Evolutionary conservation across 1,140 invertebrate species (phyloP).

Genomic region (Tribolium castaneum): DNA sequence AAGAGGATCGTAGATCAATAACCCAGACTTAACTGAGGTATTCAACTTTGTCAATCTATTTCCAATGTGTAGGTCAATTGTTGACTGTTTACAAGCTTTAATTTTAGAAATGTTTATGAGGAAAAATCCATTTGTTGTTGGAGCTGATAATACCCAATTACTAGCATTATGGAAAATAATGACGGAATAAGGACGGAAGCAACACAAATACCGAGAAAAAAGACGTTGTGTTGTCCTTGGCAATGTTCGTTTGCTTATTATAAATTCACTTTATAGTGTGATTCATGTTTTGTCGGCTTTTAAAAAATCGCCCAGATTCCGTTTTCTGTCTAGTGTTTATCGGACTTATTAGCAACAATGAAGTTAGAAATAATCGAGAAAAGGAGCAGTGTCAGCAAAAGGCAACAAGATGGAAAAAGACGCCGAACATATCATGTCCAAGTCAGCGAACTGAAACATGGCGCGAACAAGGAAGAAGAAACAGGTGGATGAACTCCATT

Average conservation of each 20-base stretch:
- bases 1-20: no score
- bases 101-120: no score
- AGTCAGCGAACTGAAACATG: conserved; percentile 28
- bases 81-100: no score
- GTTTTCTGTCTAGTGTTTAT: neutral
- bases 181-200: no score
- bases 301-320: neutral
- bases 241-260: conserved; percentile 11
- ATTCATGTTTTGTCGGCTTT: conserved; percentile 1
- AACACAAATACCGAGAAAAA: neutral
- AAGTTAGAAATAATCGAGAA: neutral
- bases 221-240: conserved; percentile 1
- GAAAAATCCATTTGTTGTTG: no score
- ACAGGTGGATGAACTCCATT: conserved; percentile 43
- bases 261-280: neutral
- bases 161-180: no score
- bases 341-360: neutral
- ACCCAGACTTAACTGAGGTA: no score
- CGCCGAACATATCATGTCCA: neutral
- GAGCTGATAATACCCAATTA: no score
- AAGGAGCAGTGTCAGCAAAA: neutral
- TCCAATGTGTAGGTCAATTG: no score
- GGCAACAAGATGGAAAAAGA: neutral
- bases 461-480: conserved; percentile 38
- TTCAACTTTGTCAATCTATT: no score